These are phyloP conservation scores for Drosophila lacicola DNA, from an alignment of 2,888 invertebrate genomes.

Conservation along the genomic window DNA sequence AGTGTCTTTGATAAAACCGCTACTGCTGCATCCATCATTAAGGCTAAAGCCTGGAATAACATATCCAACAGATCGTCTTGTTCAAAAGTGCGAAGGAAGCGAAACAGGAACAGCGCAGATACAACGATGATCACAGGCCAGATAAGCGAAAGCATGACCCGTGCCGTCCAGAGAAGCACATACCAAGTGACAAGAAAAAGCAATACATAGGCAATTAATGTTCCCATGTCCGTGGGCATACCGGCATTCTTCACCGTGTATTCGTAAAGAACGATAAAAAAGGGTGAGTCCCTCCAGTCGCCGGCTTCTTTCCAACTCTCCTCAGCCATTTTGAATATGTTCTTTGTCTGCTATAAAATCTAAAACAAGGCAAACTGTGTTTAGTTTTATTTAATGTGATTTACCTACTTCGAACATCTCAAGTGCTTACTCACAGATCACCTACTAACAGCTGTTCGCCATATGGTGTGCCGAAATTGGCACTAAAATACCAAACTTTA, in stretches of 20 bases:
- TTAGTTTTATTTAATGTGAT: neutral
- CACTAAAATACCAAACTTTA: slow-evolving; percentile 11
- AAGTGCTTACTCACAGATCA: slow-evolving; percentile 6
- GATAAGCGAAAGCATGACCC: slow-evolving; percentile 70
- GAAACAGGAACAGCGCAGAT: slow-evolving; percentile 52
- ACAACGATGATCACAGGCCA: slow-evolving; percentile 70
- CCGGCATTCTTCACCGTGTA: slow-evolving; percentile 67
- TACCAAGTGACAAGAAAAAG: slow-evolving; percentile 75
- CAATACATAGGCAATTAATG: slow-evolving; percentile 65
- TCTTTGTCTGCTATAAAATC: neutral
- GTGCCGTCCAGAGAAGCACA: slow-evolving; percentile 57
- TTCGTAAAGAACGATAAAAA: slow-evolving; percentile 55
- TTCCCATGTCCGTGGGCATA: slow-evolving; percentile 60
- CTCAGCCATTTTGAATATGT: slow-evolving; percentile 23
- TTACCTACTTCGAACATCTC: slow-evolving; percentile 5
- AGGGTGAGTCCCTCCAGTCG: slow-evolving; percentile 43
- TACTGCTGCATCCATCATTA: slow-evolving; percentile 12
- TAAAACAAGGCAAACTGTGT: slow-evolving; percentile 14
- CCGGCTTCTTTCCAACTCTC: slow-evolving; percentile 4
- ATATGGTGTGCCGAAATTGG: neutral
- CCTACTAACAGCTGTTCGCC: slow-evolving; percentile 23
- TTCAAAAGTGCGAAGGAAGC: slow-evolving; percentile 17
- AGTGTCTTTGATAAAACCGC: neutral
- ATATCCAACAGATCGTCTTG: slow-evolving; percentile 23
- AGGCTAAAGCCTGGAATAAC: neutral